Evolutionary conservation across 2,888 invertebrate species (phyloP).

Genomic region (Cosmorhoe ocellata): DNA sequence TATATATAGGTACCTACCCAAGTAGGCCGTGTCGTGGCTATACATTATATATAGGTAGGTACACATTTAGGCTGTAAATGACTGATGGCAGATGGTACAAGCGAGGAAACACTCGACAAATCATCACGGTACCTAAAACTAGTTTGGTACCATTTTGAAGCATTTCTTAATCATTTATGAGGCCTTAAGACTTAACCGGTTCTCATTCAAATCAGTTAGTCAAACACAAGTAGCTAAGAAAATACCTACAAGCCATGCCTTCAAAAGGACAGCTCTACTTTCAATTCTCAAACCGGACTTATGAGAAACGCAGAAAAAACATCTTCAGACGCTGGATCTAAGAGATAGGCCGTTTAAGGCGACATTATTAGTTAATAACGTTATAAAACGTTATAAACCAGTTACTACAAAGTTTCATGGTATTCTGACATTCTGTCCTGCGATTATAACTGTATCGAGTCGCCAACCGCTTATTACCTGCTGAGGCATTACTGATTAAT

Average conservation of each 20-base stretch:
- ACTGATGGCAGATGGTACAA: slow-evolving; percentile 28
- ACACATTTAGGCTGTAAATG: no score
- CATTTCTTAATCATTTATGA: no score
- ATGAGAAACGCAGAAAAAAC: slow-evolving; percentile 13
- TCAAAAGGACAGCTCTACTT: slow-evolving; percentile 9
- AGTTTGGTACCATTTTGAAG: no score
- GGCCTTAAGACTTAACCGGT: background rate
- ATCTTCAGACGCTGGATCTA: slow-evolving; percentile 10
- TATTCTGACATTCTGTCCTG: slow-evolving; percentile 30
- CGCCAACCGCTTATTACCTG: slow-evolving; percentile 44
- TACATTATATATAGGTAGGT: no score
- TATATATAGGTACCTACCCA: background rate
- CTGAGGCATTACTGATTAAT: slow-evolving; percentile 50
- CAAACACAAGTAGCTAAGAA: background rate
- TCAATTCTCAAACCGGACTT: slow-evolving; percentile 12
- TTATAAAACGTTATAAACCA: slow-evolving; percentile 30
- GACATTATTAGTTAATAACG: slow-evolving; percentile 34
- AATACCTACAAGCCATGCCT: background rate
- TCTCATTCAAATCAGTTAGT: background rate
- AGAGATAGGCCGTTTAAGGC: slow-evolving; percentile 23
- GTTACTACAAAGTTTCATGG: slow-evolving; percentile 31
- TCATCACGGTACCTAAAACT: no score
- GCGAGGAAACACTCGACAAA: background rate
- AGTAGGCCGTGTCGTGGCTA: background rate
- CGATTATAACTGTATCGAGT: slow-evolving; percentile 34